These are phyloP conservation scores for Malacoctenus gilli DNA, from an alignment of 2,797 vertebrate species.

Conservation along the genomic window DNA sequence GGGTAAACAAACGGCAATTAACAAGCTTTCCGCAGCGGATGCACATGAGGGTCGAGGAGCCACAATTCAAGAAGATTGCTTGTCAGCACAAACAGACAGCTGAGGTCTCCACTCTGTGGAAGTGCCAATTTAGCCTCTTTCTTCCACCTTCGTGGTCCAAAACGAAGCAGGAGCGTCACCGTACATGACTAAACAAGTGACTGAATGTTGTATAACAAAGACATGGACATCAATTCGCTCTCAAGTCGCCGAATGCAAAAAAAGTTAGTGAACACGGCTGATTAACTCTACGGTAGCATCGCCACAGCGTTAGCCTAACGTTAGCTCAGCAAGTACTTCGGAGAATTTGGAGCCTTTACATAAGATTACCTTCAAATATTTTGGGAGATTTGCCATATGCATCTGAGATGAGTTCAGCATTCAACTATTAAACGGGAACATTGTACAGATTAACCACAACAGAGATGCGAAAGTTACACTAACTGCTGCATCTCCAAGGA, in stretches of 20 bases:
- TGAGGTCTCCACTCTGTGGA: no score
- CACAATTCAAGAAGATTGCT: background rate
- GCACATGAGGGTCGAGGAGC: background rate
- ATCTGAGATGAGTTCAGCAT: background rate
- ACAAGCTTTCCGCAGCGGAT: background rate
- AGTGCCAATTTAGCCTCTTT: background rate
- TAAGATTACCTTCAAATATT: constrained; percentile 39
- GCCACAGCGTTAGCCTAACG: constrained; percentile 24
- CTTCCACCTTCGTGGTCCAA: constrained; percentile 1
- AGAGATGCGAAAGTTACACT: constrained; percentile 7
- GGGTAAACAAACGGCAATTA: background rate
- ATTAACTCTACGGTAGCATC: constrained; percentile 7
- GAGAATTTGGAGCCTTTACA: background rate
- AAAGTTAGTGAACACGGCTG: no score
- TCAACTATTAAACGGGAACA: constrained; percentile 12
- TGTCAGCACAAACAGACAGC: background rate
- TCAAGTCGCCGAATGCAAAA: fast-evolving
- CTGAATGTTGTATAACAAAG: no score
- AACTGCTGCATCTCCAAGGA: constrained; percentile 66
- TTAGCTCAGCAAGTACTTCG: constrained; percentile 37
- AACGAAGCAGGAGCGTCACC: background rate
- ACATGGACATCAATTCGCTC: background rate
- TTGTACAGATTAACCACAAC: background rate
- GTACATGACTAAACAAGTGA: no score
- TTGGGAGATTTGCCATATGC: constrained; percentile 15